Evolutionary conservation across 2,888 invertebrate species (phyloP), one percentile per base, ranked within the genome.

Genomic region (Drosophila kuntzei): DNA sequence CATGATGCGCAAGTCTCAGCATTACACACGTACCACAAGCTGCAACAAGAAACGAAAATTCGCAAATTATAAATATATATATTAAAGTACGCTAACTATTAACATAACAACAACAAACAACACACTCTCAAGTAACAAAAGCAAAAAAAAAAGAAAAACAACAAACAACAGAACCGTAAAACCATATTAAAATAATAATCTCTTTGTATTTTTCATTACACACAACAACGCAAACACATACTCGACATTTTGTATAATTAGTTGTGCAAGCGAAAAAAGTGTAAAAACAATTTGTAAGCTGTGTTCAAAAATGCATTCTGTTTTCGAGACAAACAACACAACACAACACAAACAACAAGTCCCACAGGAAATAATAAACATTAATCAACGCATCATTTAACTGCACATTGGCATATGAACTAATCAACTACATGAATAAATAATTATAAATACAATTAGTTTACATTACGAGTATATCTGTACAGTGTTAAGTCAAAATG

Each of bases 1-100:
- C 91, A 91, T 91, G 92, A 92, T 92, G 92, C 91, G 90, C 83
- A 85, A 77, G 67, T 83, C 71, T 71, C 65, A 78, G 80, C 77
- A 82, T 78, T 78, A 80, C 67, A 72, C 47, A 81, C 69, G 82
- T 80, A 80, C 88, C 88, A 81, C 90, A 80, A 75, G 76, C 76
- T 81, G 77, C 71, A 91, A 70, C 83, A 89, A 89, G 89, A 78
- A 76, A 87, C 79, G 75, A 79, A 79, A 79, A 77, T 79, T 87
- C 79, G 83, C 85, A 85, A 80, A 73, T 86, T 84, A 89, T 87
- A 84, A 89, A 81, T 86, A 90, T 76, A 86, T 62, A 76, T 79
- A 84, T 80, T 81, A 86, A 77, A 80, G 62, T 87, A 89, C 80
- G 79, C 85, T 88, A 89, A 87, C 77, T 88, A 86, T 79, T 85